These are phyloP conservation scores for Tinea pellionella DNA, from an alignment of 2,888 invertebrate species.

Conservation along the genomic window DNA sequence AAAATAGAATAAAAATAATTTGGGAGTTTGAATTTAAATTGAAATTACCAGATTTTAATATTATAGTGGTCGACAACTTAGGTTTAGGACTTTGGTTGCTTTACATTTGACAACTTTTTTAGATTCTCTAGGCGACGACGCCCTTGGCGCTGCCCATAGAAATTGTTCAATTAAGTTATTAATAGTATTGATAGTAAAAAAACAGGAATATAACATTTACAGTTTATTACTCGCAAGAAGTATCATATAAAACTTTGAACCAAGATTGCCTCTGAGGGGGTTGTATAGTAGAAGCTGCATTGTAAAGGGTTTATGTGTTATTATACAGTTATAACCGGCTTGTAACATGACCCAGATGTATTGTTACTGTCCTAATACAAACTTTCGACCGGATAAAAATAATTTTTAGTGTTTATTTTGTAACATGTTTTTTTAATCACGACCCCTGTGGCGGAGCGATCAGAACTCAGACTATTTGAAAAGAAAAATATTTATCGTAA, in stretches of 20 bases:
- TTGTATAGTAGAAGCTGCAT: constrained; percentile 7
- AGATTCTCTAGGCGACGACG: too few species aligned
- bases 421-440: too few species aligned
- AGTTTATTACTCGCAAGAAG: not conserved
- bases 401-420: not conserved
- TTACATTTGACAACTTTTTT: too few species aligned
- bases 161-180: not conserved
- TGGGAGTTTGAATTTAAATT: too few species aligned
- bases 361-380: not conserved
- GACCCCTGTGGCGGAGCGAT: too few species aligned
- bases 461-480: too few species aligned
- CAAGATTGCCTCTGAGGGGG: constrained; percentile 11
- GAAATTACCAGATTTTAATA: too few species aligned
- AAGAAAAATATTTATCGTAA: too few species aligned
- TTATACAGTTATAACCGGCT: constrained; percentile 2
- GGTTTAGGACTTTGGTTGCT: too few species aligned
- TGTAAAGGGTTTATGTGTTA: constrained; percentile 7
- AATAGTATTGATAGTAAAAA: not conserved
- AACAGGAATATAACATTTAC: constrained; percentile 3
- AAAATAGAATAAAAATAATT: too few species aligned
- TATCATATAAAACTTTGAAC: constrained; percentile 10
- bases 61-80: too few species aligned
- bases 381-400: not conserved
- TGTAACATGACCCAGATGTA: constrained; percentile 11
- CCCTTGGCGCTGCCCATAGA: not conserved